phyloP scores from a whole-genome alignment of 2,113 vertebrate species.

The Coryphaenoides rupestris region DNA sequence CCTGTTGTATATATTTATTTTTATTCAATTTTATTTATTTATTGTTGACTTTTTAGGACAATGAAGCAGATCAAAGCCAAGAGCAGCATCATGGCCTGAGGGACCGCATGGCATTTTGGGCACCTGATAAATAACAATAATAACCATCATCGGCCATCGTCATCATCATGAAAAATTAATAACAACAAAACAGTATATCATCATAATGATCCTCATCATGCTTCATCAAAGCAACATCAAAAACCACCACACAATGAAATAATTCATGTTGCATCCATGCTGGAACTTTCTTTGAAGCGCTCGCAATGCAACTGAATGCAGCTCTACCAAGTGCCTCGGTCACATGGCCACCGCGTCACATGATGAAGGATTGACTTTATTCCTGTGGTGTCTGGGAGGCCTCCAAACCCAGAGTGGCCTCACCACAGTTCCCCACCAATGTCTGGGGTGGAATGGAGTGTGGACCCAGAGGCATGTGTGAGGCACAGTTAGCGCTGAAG shows the following conservation, averaged over 20 bases:
- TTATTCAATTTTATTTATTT: too few species aligned
- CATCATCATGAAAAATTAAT: too few species aligned
- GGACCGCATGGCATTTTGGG: too few species aligned
- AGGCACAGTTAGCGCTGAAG: slow-evolving; percentile 49
- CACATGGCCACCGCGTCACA: slow-evolving; percentile 56
- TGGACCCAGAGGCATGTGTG: slow-evolving; percentile 64
- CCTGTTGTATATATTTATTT: background rate
- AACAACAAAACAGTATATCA: too few species aligned
- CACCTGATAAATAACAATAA: too few species aligned
- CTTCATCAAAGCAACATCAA: too few species aligned
- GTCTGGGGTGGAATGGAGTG: slow-evolving; percentile 67
- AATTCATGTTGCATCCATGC: too few species aligned
- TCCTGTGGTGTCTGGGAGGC: slow-evolving; percentile 59
- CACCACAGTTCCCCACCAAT: slow-evolving; percentile 67
- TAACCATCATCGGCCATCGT: too few species aligned
- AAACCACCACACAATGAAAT: too few species aligned
- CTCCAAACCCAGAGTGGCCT: slow-evolving; percentile 71
- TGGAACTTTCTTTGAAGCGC: background rate
- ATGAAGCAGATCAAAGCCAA: background rate
- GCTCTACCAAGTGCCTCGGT: slow-evolving; percentile 13
- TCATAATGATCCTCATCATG: too few species aligned
- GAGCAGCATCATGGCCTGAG: too few species aligned
- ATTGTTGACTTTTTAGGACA: too few species aligned
- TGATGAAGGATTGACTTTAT: slow-evolving; percentile 46
- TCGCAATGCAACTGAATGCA: slow-evolving; percentile 1